Conservation (phyloP, 2,113 vertebrate genomes). For the Psittacus erithacus region DNA sequence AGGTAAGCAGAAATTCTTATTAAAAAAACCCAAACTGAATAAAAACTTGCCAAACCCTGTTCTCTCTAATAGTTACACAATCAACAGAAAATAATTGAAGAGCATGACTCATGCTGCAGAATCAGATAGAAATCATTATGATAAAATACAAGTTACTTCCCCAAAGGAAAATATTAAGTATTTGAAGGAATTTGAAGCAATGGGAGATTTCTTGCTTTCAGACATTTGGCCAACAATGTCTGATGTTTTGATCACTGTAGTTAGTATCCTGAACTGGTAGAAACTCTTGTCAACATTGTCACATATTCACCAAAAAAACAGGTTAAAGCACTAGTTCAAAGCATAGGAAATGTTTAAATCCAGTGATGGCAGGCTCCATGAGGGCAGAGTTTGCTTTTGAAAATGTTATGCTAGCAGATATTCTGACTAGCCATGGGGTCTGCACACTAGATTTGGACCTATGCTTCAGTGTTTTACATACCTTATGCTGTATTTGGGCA, state of each 20-base stretch:
- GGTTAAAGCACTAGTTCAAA: neutral
- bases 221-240: neutral
- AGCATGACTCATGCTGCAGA: constrained; percentile 34
- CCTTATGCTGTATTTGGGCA: neutral
- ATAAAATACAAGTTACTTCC: constrained; percentile 54
- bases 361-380: neutral
- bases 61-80: constrained; percentile 37
- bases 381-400: neutral
- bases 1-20: constrained; percentile 79
- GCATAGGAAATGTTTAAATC: neutral
- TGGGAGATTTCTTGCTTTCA: constrained; percentile 45
- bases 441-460: neutral
- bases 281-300: neutral
- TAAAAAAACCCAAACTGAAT: neutral
- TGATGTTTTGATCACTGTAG: constrained; percentile 13
- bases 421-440: neutral
- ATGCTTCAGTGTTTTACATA: neutral
- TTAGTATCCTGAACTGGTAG: neutral
- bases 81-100: constrained; percentile 58
- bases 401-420: neutral
- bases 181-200: constrained; percentile 47
- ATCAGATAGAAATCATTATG: constrained; percentile 56
- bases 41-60: neutral
- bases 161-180: constrained; percentile 47
- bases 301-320: neutral